These are phyloP conservation scores for Micropoecilia bifurca DNA, from an alignment of 2,797 vertebrate genomes.

Conservation along the genomic window DNA sequence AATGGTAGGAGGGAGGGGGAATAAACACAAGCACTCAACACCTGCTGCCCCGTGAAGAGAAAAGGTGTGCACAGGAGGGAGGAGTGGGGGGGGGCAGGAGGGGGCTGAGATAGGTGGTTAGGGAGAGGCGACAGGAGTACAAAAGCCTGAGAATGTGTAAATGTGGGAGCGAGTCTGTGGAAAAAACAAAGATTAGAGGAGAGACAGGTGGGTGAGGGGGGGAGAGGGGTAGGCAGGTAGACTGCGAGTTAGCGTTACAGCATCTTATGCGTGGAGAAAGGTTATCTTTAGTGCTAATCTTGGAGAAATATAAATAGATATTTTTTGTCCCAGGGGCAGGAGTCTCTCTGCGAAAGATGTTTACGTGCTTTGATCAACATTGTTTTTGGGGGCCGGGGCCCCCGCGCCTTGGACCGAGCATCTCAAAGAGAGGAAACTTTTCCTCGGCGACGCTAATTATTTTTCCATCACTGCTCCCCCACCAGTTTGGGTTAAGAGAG, in stretches of 20 bases:
- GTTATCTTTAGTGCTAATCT: conserved; percentile 64
- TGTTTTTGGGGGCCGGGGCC: conserved; percentile 61
- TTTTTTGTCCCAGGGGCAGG: conserved; percentile 49
- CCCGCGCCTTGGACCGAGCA: conserved; percentile 55
- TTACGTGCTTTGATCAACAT: conserved; percentile 70
- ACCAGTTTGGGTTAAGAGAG: conserved; percentile 41
- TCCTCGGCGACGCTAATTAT: conserved; percentile 70
- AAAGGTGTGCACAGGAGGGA: conserved; percentile 75
- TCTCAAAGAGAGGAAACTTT: conserved; percentile 64
- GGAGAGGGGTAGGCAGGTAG: conserved; percentile 65
- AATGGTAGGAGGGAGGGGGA: conserved; percentile 56
- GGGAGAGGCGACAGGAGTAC: conserved; percentile 61
- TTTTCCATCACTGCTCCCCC: conserved; percentile 70
- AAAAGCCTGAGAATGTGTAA: conserved; percentile 70
- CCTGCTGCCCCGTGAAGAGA: conserved; percentile 84
- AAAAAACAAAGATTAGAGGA: conserved; percentile 63
- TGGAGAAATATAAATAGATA: conserved; percentile 62
- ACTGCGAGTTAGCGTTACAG: conserved; percentile 57
- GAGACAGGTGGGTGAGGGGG: conserved; percentile 51
- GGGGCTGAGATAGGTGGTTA: conserved; percentile 58
- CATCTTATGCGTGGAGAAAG: conserved; percentile 46
- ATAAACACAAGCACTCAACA: conserved; percentile 85
- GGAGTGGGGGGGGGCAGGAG: background rate
- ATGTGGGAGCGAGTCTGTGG: conserved; percentile 64
- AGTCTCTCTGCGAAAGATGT: conserved; percentile 71